Percentiles rank a stretch among this genome's conserved stretches.
phyloP scores from a whole-genome alignment of 2,113 vertebrate genomes.

The Oplegnathus fasciatus region DNA sequence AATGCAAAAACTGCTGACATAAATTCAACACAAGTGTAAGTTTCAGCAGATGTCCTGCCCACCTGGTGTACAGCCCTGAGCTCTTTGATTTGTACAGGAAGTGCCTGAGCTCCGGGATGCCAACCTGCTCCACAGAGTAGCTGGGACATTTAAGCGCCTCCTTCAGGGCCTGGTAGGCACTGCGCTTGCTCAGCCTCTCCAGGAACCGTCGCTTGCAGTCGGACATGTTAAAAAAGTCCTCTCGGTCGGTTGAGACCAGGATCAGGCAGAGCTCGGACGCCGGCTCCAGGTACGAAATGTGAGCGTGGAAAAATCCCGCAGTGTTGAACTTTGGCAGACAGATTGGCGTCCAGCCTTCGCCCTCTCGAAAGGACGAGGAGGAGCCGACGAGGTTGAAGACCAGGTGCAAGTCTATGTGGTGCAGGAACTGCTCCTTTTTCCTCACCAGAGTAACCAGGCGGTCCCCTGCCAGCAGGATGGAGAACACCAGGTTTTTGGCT shows the following conservation, averaged over 20 bases:
- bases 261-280: constrained; percentile 93
- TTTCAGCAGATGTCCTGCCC: constrained; percentile 54
- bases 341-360: constrained; percentile 97
- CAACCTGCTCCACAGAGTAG: constrained; percentile 92
- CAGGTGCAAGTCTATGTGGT: constrained; percentile 97
- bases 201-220: constrained; percentile 94
- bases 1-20: background rate
- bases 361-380: constrained; percentile 95
- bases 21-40: background rate
- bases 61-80: constrained; percentile 98
- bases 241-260: constrained; percentile 93
- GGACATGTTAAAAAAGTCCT: constrained; percentile 96
- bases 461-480: constrained; percentile 93
- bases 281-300: constrained; percentile 96
- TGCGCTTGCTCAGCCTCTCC: constrained; percentile 92
- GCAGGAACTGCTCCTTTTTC: constrained; percentile 96
- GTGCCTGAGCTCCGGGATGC: constrained; percentile 94
- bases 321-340: constrained; percentile 98
- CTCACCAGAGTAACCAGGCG: constrained; percentile 94
- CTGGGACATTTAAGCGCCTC: constrained; percentile 90
- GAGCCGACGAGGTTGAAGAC: constrained; percentile 97
- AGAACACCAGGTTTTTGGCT: constrained; percentile 94
- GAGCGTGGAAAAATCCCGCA: constrained; percentile 94
- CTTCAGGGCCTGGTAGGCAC: constrained; percentile 86
- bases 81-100: constrained; percentile 99